A percentile compares a stretch with the other conserved stretches of the same genome.
phyloP scores from a whole-genome alignment of 2,113 vertebrate species.

The Corvus moneduloides region DNA sequence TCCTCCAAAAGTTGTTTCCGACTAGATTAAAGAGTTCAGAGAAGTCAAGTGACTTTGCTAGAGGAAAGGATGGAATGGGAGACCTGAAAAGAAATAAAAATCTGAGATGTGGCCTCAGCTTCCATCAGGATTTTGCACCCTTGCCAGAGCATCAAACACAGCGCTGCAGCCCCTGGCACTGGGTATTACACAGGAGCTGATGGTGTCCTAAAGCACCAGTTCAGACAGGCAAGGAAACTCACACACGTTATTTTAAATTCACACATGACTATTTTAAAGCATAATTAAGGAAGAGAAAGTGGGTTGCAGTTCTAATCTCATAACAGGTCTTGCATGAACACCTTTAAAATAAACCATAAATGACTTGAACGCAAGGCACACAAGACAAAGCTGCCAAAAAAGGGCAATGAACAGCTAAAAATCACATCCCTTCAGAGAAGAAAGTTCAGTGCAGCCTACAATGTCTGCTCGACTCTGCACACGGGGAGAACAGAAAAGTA shows the following conservation, averaged over 20 bases:
- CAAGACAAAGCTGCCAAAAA: background rate
- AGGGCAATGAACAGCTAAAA: background rate
- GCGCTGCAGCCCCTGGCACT: fast-evolving
- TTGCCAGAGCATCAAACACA: background rate
- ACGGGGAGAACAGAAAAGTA: background rate
- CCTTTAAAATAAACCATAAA: background rate
- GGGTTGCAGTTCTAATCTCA: background rate
- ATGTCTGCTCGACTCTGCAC: background rate
- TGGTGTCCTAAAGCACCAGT: fast-evolving
- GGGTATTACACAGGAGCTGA: fast-evolving
- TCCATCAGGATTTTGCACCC: background rate
- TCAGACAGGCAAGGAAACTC: background rate
- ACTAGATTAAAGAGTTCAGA: background rate
- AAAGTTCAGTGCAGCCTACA: background rate
- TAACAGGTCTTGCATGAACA: background rate
- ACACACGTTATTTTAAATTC: background rate
- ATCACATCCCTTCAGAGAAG: background rate
- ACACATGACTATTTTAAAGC: background rate
- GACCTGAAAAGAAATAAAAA: no score
- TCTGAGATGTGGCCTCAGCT: background rate
- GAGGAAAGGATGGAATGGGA: background rate
- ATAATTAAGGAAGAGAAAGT: background rate
- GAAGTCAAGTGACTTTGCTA: background rate
- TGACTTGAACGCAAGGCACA: background rate
- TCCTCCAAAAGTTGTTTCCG: background rate